Evolutionary conservation across 2,797 vertebrate genomes (phyloP).

Genomic region (Cottoperca gobio): DNA sequence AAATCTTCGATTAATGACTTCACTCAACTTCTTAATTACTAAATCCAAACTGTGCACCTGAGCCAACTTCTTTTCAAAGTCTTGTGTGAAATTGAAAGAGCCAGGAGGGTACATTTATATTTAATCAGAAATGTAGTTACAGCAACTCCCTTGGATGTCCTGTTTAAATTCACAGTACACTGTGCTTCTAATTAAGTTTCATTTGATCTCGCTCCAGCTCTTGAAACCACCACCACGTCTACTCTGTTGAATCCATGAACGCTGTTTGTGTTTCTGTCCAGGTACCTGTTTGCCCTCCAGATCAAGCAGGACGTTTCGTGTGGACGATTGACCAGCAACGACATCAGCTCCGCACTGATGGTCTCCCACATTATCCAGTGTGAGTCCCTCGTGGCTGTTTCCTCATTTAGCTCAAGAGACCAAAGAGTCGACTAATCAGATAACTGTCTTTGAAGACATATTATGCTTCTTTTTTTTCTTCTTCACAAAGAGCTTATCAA

Average conservation of each 20-base stretch:
- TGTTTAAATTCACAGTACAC: slow-evolving; percentile 10
- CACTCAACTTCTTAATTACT: neutral
- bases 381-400: slow-evolving; percentile 78
- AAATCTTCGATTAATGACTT: slow-evolving; percentile 21
- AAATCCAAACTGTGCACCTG: neutral
- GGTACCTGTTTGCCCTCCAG: slow-evolving; percentile 98
- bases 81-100: slow-evolving; percentile 1
- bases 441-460: slow-evolving; percentile 34
- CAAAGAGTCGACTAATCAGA: slow-evolving; percentile 40
- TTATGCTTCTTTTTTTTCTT: slow-evolving; percentile 12
- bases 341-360: slow-evolving; percentile 93
- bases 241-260: slow-evolving; percentile 7
- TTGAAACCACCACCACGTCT: neutral
- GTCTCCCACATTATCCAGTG: slow-evolving; percentile 97
- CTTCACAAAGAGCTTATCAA: slow-evolving; percentile 53
- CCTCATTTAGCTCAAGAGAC: slow-evolving; percentile 30
- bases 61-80: slow-evolving; percentile 1
- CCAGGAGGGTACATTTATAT: neutral
- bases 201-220: neutral
- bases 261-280: slow-evolving; percentile 73
- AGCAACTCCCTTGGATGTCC: neutral
- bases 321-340: slow-evolving; percentile 92
- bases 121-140: slow-evolving; percentile 4
- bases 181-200: slow-evolving; percentile 4
- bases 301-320: slow-evolving; percentile 95